Percentiles rank a stretch among this genome's conserved stretches.
These are phyloP conservation scores for Cheilosia urbana DNA, from an alignment of 2,888 invertebrate genomes.

Conservation along the genomic window DNA sequence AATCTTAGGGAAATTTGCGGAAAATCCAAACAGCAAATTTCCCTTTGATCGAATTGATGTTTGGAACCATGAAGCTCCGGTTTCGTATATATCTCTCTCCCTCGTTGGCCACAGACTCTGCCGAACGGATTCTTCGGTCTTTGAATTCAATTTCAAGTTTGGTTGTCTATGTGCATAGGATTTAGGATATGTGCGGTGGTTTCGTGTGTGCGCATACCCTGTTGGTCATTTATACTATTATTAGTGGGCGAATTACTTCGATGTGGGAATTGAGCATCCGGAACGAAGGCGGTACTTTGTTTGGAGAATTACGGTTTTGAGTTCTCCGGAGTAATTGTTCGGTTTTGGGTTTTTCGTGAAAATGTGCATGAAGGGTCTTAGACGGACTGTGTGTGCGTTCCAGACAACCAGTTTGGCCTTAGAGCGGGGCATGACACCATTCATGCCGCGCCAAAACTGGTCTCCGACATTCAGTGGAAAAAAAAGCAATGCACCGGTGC, in stretches of 20 bases:
- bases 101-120: constrained; percentile 52
- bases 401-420: too few species aligned
- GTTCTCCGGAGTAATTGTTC: constrained; percentile 4
- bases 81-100: neutral
- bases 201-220: neutral
- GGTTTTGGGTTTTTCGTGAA: neutral
- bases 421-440: too few species aligned
- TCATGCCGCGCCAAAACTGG: too few species aligned
- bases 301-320: too few species aligned
- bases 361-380: too few species aligned
- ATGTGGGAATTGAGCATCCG: constrained; percentile 16
- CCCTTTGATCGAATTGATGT: constrained; percentile 66
- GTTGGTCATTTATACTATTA: neutral
- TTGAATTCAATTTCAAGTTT: constrained; percentile 50
- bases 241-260: constrained; percentile 1
- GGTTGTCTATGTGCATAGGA: constrained; percentile 15
- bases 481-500: too few species aligned
- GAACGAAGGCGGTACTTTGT: neutral
- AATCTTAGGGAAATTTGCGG: constrained; percentile 72
- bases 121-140: constrained; percentile 50
- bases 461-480: too few species aligned
- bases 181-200: neutral
- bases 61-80: constrained; percentile 3
- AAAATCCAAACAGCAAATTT: constrained; percentile 74
- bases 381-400: too few species aligned